phyloP scores from a whole-genome alignment of 2,113 vertebrate genomes.

The Pelvicachromis taeniatus region DNA sequence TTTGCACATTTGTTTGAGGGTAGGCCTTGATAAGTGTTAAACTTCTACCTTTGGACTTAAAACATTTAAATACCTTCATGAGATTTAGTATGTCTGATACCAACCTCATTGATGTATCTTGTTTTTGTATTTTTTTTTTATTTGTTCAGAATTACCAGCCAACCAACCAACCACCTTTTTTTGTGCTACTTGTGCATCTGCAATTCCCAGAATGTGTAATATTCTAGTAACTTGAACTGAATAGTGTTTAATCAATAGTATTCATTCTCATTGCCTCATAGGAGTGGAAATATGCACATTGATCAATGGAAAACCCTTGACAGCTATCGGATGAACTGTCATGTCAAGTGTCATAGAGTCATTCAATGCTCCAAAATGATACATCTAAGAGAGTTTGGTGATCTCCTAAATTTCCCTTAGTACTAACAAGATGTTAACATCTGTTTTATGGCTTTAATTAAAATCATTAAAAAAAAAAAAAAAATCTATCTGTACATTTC shows the following conservation, averaged over 20 bases:
- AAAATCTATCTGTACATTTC: not conserved
- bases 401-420: not conserved
- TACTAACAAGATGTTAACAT: not conserved
- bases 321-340: not conserved
- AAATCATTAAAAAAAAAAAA: not conserved
- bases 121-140: not conserved
- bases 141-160: not conserved
- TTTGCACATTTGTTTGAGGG: not conserved
- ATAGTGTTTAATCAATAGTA: not conserved
- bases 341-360: not conserved
- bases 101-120: not conserved
- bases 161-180: not conserved
- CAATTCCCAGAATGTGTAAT: not conserved
- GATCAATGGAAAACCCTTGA: not conserved
- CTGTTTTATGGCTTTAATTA: not conserved
- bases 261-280: not conserved
- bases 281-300: not conserved
- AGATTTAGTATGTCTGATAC: not conserved
- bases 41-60: not conserved
- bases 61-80: not conserved
- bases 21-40: not conserved
- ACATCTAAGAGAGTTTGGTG: not conserved
- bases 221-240: not conserved
- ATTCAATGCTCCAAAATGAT: not conserved
- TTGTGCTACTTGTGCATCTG: not conserved